Evolutionary conservation across 2,113 vertebrate genomes (phyloP), one percentile per base, ranked within the genome.

Genomic region (Amia ocellicauda): DNA sequence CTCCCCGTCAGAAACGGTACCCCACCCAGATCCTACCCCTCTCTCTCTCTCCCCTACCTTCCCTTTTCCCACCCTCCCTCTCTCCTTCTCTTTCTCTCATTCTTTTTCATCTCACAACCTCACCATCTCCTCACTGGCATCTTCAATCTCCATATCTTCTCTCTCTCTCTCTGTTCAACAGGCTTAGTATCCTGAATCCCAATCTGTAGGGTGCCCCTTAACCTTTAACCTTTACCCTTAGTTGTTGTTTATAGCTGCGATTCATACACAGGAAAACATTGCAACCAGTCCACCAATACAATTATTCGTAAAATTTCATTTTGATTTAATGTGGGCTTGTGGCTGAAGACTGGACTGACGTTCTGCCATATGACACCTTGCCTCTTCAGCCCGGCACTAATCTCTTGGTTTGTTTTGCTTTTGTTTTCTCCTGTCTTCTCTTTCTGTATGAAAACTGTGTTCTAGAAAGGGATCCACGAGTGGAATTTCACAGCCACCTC

Each of bases 401-500:
- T 36, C 31, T 5, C 2, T 11, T 36, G 31, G 5, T 5, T 36
- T 36, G n/a, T 36, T 36, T 36, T 36, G 31, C 11, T 36, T 36
- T 36, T 36, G 31, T 36, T 5, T 36, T 36, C 11, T n/a, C n/a
- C n/a, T n/a, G n/a, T n/a, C n/a, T n/a, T n/a, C n/a, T 29, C 43
- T 31, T 29, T 41, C 43, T 51, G 14, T 27, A 29, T 22, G 40
- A 51, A 41, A 50, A 26, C 45, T 61, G 59, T 24, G 14, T 82
- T 78, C 62, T 85, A 97, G 95, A 95, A 93, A 74, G 91, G 93
- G 60, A 94, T 94, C 70, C 91, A 94, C 0, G 92, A 97, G 73
- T 98, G 96, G 95, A 96, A 95, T 87, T 98, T 98, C 79, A 91
- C 88, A 47, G 86, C 92, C 19, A 85, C 85, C 69, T 95, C 94